Percentiles rank a stretch among this genome's conserved stretches.
These are phyloP conservation scores for Fistularia tabacaria DNA, from an alignment of 2,797 vertebrate species.

Conservation along the genomic window DNA sequence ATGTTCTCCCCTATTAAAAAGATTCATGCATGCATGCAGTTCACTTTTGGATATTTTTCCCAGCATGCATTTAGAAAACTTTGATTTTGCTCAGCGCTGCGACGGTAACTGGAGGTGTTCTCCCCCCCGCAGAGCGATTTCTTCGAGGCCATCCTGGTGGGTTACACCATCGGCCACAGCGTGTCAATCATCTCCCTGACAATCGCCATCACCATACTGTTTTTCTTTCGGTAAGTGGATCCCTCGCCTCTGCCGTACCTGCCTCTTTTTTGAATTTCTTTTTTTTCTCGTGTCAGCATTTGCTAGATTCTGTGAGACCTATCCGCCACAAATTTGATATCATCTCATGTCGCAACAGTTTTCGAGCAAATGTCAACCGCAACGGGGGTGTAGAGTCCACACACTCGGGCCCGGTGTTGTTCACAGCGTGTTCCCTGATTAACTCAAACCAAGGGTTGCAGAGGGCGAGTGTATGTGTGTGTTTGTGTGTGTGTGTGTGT, in stretches of 20 bases:
- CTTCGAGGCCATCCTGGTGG: constrained; percentile 81
- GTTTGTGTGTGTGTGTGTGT: background rate
- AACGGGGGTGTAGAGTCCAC: constrained; percentile 32
- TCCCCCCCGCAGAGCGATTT: constrained; percentile 70
- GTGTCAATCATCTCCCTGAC: constrained; percentile 87
- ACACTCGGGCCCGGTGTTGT: constrained; percentile 24
- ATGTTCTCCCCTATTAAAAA: too few relatives aligned
- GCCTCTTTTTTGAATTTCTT: constrained; percentile 11
- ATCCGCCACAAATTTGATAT: constrained; percentile 5
- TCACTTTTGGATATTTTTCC: too few relatives aligned
- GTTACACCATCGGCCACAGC: constrained; percentile 92
- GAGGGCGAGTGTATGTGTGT: background rate
- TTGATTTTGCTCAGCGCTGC: too few relatives aligned
- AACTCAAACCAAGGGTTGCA: constrained; percentile 8
- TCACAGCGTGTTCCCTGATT: constrained; percentile 19
- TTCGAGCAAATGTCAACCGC: constrained; percentile 26
- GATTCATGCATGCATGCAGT: too few relatives aligned
- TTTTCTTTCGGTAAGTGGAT: constrained; percentile 72
- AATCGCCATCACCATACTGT: constrained; percentile 79
- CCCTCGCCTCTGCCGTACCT: background rate
- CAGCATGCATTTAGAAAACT: too few relatives aligned
- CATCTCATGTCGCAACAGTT: constrained; percentile 25
- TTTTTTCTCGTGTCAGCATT: constrained; percentile 36
- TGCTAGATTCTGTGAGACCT: constrained; percentile 5
- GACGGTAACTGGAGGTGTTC: too few relatives aligned